Percentiles rank a stretch among this genome's conserved stretches.
Evolutionary conservation across 1,140 invertebrate species (phyloP).

Genomic region (Zaprionus taronus): DNA sequence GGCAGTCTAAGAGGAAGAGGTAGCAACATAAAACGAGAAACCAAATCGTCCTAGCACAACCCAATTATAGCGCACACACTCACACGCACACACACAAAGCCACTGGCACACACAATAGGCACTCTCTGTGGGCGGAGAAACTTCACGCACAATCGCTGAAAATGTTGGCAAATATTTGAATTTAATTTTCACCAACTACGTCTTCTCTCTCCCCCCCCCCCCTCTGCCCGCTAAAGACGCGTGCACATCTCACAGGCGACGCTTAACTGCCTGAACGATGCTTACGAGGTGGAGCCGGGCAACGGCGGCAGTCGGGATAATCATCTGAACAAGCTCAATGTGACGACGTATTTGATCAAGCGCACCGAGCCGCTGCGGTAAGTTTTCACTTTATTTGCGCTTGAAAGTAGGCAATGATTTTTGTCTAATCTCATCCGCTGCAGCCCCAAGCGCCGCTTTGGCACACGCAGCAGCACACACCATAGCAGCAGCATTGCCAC

Average conservation of each 20-base stretch:
- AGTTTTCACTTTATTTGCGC: neutral
- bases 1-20: slow-evolving; percentile 14
- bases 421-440: slow-evolving; percentile 1
- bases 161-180: slow-evolving; percentile 80
- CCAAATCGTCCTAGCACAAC: slow-evolving; percentile 40
- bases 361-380: slow-evolving; percentile 90
- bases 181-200: slow-evolving; percentile 77
- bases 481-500: slow-evolving; percentile 56
- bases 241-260: slow-evolving; percentile 96
- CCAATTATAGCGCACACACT: slow-evolving; percentile 66
- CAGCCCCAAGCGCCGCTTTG: slow-evolving; percentile 79
- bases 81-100: slow-evolving; percentile 32
- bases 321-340: slow-evolving; percentile 93
- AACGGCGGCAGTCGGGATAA: slow-evolving; percentile 93
- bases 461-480: slow-evolving; percentile 76
- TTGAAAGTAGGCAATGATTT: slow-evolving; percentile 4
- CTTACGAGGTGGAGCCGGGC: slow-evolving; percentile 97
- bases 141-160: slow-evolving; percentile 69
- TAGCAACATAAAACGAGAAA: slow-evolving; percentile 39
- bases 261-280: slow-evolving; percentile 92
- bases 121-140: slow-evolving; percentile 32
- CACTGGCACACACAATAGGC: slow-evolving; percentile 20
- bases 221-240: slow-evolving; percentile 86
- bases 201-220: neutral
- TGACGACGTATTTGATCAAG: slow-evolving; percentile 97